A percentile compares a stretch with the other conserved stretches of the same genome.
These are phyloP conservation scores for Tinea trinotella DNA, from an alignment of 2,888 invertebrate genomes.

Conservation along the genomic window DNA sequence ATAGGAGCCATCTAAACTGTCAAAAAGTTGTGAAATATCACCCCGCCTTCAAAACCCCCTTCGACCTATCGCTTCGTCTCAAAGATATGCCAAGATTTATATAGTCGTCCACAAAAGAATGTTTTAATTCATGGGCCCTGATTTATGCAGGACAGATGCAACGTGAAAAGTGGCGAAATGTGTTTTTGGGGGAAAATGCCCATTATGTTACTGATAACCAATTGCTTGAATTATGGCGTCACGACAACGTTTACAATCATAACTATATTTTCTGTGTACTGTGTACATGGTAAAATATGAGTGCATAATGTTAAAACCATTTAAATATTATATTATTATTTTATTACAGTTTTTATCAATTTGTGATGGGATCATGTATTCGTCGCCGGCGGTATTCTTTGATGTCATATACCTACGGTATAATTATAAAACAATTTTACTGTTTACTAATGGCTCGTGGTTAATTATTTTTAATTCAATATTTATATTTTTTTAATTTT, in stretches of 20 bases:
- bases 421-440: too few species aligned
- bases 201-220: not conserved
- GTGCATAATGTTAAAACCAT: too few species aligned
- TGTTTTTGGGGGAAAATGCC: not conserved
- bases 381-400: not conserved
- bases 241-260: not conserved
- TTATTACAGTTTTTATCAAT: too few species aligned
- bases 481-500: too few species aligned
- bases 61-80: constrained; percentile 53
- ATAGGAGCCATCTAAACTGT: constrained; percentile 74
- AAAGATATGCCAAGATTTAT: constrained; percentile 70
- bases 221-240: not conserved
- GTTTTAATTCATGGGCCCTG: constrained; percentile 69
- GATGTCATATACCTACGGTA: too few species aligned
- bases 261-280: too few species aligned
- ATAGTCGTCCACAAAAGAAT: constrained; percentile 65
- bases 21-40: constrained; percentile 80
- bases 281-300: too few species aligned
- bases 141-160: constrained; percentile 68
- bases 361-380: too few species aligned
- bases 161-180: constrained; percentile 19
- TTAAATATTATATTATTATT: too few species aligned
- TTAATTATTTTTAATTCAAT: too few species aligned
- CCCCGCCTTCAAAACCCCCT: constrained; percentile 39
- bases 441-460: too few species aligned